Conservation (phyloP, 2,113 vertebrate species). For the Aptenodytes patagonicus region DNA sequence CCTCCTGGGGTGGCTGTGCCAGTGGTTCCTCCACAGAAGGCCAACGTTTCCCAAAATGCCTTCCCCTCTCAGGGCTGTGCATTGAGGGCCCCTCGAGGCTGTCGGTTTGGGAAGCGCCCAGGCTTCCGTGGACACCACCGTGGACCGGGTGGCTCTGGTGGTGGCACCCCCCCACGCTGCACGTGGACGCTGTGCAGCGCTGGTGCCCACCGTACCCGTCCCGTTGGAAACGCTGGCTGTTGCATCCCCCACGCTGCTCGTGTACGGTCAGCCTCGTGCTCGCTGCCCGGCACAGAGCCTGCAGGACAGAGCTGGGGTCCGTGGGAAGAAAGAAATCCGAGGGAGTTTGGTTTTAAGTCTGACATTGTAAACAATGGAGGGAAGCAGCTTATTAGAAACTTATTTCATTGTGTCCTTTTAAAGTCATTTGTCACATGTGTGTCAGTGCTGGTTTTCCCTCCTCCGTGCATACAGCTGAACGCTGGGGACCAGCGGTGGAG, state of each 20-base stretch:
- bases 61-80: too few relatives aligned
- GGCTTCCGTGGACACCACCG: fast-evolving
- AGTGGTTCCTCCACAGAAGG: neutral
- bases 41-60: neutral
- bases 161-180: neutral
- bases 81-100: fast-evolving
- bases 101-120: neutral
- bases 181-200: neutral
- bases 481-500: neutral
- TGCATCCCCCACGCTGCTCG: fast-evolving
- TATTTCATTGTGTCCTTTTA: neutral
- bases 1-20: neutral
- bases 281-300: neutral
- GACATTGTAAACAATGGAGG: neutral
- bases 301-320: neutral
- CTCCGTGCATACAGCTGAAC: neutral
- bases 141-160: neutral
- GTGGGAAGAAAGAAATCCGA: fast-evolving
- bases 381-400: neutral
- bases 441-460: neutral
- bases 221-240: fast-evolving
- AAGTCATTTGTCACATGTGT: neutral
- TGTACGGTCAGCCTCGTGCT: fast-evolving
- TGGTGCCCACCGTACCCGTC: fast-evolving
- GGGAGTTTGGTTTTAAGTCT: neutral